phyloP scores from a whole-genome alignment of 1,140 invertebrate species.

The Mamestra configurata region DNA sequence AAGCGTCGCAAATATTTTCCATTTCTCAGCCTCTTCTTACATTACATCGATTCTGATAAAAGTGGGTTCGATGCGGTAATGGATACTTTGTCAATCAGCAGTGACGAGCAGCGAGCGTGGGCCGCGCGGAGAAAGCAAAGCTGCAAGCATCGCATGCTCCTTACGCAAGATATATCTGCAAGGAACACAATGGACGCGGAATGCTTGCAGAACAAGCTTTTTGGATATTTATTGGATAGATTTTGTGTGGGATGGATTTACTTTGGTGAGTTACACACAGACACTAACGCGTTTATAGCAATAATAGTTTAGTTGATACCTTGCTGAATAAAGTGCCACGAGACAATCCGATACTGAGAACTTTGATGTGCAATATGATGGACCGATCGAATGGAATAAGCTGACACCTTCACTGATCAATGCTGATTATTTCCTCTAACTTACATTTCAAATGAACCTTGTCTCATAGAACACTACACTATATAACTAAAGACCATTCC shows the following conservation, averaged over 20 bases:
- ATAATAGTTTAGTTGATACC: constrained; percentile 55
- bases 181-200: constrained; percentile 83
- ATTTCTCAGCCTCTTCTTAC: constrained; percentile 56
- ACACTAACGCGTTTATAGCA: constrained; percentile 53
- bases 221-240: constrained; percentile 87
- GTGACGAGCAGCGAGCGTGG: constrained; percentile 76
- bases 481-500: constrained; percentile 8
- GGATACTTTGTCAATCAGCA: constrained; percentile 75
- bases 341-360: constrained; percentile 26
- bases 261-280: constrained; percentile 65
- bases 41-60: constrained; percentile 64
- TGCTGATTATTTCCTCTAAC: background rate
- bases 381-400: background rate
- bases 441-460: constrained; percentile 12
- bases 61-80: constrained; percentile 70
- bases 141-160: constrained; percentile 74
- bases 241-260: constrained; percentile 85
- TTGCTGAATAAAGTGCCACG: constrained; percentile 39
- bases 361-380: background rate
- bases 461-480: background rate
- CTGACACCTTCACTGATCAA: background rate
- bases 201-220: constrained; percentile 84
- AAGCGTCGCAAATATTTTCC: constrained; percentile 30
- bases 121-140: constrained; percentile 68
- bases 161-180: constrained; percentile 85